Conservation (phyloP, 64 coral and sea anemone genomes). For the Trachythela sp. region DNA sequence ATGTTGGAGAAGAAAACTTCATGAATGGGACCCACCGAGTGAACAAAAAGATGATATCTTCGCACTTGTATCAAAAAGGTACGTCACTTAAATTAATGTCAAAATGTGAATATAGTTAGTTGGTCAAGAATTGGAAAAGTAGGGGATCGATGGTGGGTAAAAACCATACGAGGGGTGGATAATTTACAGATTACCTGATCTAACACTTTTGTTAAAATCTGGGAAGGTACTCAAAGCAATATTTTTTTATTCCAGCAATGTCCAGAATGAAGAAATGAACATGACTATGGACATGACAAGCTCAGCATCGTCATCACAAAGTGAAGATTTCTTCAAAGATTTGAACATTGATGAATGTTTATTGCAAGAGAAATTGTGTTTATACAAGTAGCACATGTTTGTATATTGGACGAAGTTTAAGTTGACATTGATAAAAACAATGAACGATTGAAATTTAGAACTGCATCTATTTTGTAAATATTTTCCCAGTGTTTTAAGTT, state of each 20-base stretch:
- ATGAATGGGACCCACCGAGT: slow-evolving; percentile 61
- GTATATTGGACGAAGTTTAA: no score
- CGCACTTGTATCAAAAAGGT: slow-evolving; percentile 63
- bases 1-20: slow-evolving; percentile 74
- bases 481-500: neutral
- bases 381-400: neutral
- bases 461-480: neutral
- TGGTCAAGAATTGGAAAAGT: neutral
- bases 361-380: neutral
- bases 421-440: neutral
- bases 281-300: neutral
- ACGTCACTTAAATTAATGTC: neutral
- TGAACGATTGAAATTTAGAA: neutral
- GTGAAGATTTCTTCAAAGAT: neutral
- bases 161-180: no score
- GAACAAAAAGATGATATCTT: slow-evolving; percentile 65
- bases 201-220: no score
- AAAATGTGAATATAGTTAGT: no score
- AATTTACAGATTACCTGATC: no score
- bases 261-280: neutral
- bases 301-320: neutral
- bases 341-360: neutral
- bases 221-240: no score
- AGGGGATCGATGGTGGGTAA: no score
- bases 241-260: no score